phyloP scores from a whole-genome alignment of 2,797 vertebrate species.

The Rhinogobio ventralis region DNA sequence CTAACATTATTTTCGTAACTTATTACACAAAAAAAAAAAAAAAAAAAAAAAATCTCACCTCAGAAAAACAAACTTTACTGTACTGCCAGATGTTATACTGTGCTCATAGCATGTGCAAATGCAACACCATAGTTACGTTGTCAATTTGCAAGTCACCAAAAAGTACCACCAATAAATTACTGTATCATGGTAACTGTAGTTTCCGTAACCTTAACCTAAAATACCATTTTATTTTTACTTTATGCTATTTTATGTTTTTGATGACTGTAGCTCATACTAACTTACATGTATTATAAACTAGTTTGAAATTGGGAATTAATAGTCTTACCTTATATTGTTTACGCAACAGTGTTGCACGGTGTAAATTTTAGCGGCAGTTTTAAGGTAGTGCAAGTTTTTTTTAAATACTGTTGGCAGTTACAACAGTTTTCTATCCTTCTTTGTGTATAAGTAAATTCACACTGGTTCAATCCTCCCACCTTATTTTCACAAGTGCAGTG shows the following conservation, averaged over 20 bases:
- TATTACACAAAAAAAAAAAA: neutral
- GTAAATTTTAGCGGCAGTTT: neutral
- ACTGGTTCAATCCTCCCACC: neutral
- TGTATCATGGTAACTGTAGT: neutral
- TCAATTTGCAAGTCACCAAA: neutral
- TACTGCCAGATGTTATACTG: no score
- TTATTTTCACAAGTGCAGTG: neutral
- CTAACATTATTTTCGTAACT: neutral
- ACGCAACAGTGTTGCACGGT: no score
- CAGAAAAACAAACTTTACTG: no score
- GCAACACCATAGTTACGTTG: no score
- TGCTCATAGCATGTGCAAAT: no score
- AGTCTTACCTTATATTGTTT: neutral
- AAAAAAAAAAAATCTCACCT: neutral
- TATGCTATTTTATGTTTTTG: neutral
- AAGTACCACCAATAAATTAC: neutral
- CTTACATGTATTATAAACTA: neutral
- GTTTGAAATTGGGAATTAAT: no score
- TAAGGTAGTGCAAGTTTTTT: neutral
- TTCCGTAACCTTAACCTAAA: neutral
- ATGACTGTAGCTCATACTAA: neutral
- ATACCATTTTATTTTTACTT: no score
- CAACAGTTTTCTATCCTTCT: neutral
- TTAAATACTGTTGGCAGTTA: neutral
- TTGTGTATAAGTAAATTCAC: neutral